Conservation (phyloP, 2,113 vertebrate genomes). For the Athene cunicularia region DNA sequence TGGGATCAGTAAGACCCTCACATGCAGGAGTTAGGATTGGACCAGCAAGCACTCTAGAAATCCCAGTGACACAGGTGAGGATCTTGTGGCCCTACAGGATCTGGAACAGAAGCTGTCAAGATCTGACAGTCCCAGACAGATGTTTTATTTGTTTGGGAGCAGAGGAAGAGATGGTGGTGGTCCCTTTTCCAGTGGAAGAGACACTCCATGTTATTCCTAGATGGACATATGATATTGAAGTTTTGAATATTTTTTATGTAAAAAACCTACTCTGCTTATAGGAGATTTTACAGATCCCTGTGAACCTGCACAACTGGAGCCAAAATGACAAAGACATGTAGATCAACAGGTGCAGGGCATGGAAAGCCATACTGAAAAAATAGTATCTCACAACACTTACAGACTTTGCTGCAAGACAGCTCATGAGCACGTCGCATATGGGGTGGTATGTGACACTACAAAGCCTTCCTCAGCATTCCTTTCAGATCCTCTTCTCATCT, state of each 20-base stretch:
- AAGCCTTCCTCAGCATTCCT: neutral
- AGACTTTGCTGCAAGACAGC: neutral
- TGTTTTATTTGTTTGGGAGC: neutral
- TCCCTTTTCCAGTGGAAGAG: neutral
- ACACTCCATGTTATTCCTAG: neutral
- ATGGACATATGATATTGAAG: neutral
- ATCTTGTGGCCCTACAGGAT: neutral
- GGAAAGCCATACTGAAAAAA: neutral
- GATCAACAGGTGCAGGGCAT: neutral
- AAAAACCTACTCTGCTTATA: neutral
- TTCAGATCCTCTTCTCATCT: neutral
- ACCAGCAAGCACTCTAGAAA: neutral
- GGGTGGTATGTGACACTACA: neutral
- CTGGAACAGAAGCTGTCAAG: neutral
- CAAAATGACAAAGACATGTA: neutral
- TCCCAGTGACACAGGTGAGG: neutral
- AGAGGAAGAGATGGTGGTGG: neutral
- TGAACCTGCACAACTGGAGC: neutral
- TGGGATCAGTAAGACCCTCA: neutral
- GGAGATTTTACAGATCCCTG: neutral
- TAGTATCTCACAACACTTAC: neutral
- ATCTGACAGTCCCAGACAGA: neutral
- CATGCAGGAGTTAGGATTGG: neutral
- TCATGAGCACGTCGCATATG: fast-evolving
- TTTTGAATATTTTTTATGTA: neutral